Conservation (phyloP, 2,797 vertebrate genomes). For the Poecile montanus region DNA sequence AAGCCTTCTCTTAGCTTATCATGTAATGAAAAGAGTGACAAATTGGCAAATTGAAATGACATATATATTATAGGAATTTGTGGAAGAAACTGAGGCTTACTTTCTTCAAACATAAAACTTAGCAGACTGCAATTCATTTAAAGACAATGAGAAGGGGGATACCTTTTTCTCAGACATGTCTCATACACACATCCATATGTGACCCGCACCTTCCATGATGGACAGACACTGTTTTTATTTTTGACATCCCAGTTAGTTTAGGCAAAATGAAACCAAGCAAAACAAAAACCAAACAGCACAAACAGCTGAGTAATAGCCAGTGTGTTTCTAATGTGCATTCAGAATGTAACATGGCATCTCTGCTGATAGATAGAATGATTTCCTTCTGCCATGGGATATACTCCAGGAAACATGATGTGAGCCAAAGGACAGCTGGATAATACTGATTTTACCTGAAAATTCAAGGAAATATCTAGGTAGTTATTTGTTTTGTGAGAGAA, state of each 20-base stretch:
- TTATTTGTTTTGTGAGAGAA: neutral
- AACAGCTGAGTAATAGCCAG: neutral
- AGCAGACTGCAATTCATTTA: neutral
- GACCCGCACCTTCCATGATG: neutral
- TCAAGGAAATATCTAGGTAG: neutral
- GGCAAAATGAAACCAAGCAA: neutral
- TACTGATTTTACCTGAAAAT: neutral
- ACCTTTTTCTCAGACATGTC: neutral
- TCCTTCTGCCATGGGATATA: neutral
- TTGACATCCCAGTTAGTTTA: neutral
- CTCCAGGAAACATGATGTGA: neutral
- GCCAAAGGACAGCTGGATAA: neutral
- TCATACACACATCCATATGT: fast-evolving
- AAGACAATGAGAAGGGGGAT: neutral
- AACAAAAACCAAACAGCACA: neutral
- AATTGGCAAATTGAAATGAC: neutral
- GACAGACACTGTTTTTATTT: neutral
- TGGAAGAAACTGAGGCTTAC: neutral
- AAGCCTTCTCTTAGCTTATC: neutral
- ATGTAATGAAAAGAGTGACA: constrained; percentile 7
- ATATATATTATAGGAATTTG: neutral
- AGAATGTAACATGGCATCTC: neutral
- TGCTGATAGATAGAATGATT: neutral
- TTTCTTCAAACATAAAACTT: constrained; percentile 1
- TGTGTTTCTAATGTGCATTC: neutral